Evolutionary conservation across 2,888 invertebrate genomes (phyloP).

Genomic region (Cephus pulcher): DNA sequence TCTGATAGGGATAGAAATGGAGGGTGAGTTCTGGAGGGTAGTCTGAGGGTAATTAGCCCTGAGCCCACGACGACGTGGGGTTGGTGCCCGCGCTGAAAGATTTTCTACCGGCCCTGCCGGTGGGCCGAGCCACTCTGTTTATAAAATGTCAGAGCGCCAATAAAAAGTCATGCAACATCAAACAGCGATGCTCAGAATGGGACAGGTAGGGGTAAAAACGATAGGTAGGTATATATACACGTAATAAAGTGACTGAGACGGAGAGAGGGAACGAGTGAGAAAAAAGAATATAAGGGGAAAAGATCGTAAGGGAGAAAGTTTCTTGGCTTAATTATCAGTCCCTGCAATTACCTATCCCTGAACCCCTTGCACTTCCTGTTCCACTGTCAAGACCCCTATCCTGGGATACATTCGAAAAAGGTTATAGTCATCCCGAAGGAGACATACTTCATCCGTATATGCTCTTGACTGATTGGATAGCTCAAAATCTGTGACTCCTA

Average conservation of each 20-base stretch:
- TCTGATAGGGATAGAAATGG: slow-evolving; percentile 14
- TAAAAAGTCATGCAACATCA: slow-evolving; percentile 70
- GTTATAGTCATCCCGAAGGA: slow-evolving; percentile 22
- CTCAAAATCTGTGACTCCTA: background rate
- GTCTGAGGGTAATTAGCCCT: slow-evolving; percentile 53
- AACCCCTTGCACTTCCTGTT: background rate
- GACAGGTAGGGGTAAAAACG: background rate
- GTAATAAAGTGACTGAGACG: slow-evolving; percentile 15
- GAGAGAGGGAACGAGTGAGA: slow-evolving; percentile 25
- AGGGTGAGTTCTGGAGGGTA: slow-evolving; percentile 26
- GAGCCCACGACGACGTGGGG: slow-evolving; percentile 22
- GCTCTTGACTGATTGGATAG: background rate
- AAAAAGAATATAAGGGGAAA: slow-evolving; percentile 14
- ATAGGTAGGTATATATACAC: background rate
- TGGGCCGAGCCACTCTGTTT: slow-evolving; percentile 47
- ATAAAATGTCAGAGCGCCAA: slow-evolving; percentile 70
- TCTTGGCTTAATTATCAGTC: slow-evolving; percentile 53
- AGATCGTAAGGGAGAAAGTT: slow-evolving; percentile 31
- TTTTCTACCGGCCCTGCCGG: slow-evolving; percentile 37
- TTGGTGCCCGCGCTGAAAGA: slow-evolving; percentile 35
- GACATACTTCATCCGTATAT: slow-evolving; percentile 1
- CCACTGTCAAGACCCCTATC: background rate
- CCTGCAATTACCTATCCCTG: slow-evolving; percentile 42
- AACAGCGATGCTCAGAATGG: slow-evolving; percentile 38
- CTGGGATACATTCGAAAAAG: slow-evolving; percentile 21